phyloP scores from a whole-genome alignment of 2,113 vertebrate species.

The Apteryx owenii region DNA sequence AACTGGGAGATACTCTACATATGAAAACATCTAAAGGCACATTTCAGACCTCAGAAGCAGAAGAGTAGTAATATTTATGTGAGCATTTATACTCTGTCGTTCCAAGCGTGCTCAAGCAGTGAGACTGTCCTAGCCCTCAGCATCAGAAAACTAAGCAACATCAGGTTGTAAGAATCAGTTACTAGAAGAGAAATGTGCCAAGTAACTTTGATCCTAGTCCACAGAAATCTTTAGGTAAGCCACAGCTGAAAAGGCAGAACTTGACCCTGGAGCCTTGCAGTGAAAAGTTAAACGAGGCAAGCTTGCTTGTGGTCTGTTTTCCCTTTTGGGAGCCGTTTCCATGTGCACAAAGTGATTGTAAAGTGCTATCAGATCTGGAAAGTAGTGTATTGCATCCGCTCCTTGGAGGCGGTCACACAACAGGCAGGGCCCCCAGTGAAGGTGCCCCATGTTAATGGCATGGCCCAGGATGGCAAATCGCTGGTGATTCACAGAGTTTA shows the following conservation, averaged over 20 bases:
- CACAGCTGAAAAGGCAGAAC: not conserved
- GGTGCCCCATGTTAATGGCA: rapidly evolving
- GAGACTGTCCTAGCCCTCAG: not conserved
- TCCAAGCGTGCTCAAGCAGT: not conserved
- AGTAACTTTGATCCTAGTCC: not conserved
- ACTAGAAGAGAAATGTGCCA: not conserved
- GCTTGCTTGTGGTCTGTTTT: slow-evolving; percentile 15
- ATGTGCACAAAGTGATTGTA: not conserved
- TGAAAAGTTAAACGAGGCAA: not conserved
- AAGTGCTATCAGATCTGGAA: not conserved
- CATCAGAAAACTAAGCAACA: not conserved
- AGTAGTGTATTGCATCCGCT: not conserved
- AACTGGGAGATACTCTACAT: not conserved
- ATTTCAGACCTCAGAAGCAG: not conserved
- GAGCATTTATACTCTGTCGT: not conserved
- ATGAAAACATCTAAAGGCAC: not conserved
- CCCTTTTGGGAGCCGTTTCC: not conserved
- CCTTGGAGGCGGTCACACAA: not conserved
- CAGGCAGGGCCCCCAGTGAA: not conserved
- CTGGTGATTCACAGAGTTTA: not conserved
- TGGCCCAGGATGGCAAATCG: not conserved
- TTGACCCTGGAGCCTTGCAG: not conserved
- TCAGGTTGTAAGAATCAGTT: not conserved
- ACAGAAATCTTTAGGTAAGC: not conserved
- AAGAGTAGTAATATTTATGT: not conserved